Evolutionary conservation across 2,888 invertebrate genomes (phyloP).

Genomic region (Vannuccia rotundouncinata): DNA sequence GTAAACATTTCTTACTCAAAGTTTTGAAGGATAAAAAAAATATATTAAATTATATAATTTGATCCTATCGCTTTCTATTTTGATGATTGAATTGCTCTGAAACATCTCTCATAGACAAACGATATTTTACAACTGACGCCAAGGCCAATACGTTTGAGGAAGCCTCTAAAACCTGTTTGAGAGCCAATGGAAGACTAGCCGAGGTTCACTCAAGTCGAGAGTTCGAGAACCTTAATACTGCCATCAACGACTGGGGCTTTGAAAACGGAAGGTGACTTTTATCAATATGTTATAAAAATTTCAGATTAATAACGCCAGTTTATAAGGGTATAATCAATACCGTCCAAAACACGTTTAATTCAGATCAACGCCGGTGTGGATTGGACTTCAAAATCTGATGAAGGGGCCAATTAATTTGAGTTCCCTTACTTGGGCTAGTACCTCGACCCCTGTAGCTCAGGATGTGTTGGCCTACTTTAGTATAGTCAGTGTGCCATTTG

Average conservation of each 20-base stretch:
- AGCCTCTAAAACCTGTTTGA: background rate
- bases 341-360: background rate
- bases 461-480: too few species aligned
- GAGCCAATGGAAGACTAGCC: background rate
- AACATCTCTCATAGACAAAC: background rate
- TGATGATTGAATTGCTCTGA: too few species aligned
- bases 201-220: background rate
- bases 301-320: background rate
- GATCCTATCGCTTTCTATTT: too few species aligned
- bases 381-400: background rate
- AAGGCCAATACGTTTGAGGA: background rate
- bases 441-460: too few species aligned
- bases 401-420: too few species aligned
- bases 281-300: background rate
- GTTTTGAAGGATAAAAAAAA: too few species aligned
- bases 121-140: background rate
- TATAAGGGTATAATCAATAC: too few species aligned
- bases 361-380: background rate
- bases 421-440: too few species aligned
- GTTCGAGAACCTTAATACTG: background rate
- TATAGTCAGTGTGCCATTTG: too few species aligned
- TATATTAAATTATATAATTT: too few species aligned
- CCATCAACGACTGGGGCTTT: background rate
- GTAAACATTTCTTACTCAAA: too few species aligned
- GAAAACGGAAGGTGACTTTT: background rate